Conservation (phyloP, 2,113 vertebrate species). For the Gopherus flavomarginatus region DNA sequence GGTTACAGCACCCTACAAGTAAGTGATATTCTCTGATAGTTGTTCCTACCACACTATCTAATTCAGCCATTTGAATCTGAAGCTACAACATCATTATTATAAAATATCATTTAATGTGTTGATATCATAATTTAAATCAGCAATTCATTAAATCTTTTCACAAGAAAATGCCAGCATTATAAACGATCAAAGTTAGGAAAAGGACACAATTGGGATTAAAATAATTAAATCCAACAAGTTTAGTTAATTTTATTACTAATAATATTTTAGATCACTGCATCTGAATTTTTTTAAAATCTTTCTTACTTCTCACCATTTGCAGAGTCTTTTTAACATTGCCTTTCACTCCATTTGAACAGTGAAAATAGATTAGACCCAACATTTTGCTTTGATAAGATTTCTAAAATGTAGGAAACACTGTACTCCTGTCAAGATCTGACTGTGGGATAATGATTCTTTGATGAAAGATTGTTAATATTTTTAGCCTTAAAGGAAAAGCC, state of each 20-base stretch:
- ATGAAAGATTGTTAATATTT: not conserved
- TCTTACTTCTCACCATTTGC: not conserved
- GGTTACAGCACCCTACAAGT: not conserved
- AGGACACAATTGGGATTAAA: not conserved
- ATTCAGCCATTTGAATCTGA: not conserved
- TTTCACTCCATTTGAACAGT: not conserved
- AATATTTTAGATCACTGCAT: not conserved
- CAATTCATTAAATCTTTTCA: not conserved
- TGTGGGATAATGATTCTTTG: not conserved
- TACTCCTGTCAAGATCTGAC: not conserved
- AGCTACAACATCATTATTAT: not conserved
- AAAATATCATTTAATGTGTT: not conserved
- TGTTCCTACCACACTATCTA: not conserved
- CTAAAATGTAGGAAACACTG: not conserved
- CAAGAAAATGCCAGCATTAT: not conserved
- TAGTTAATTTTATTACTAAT: not conserved
- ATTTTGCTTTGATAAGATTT: not conserved
- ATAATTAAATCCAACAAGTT: not conserved
- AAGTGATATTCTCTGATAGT: not conserved
- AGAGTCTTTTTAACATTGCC: not conserved
- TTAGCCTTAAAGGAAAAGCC: not conserved
- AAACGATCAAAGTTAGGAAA: not conserved
- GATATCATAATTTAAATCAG: not conserved
- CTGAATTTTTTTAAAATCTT: constrained; percentile 6
- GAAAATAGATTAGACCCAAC: not conserved